Evolutionary conservation across 2,797 vertebrate genomes (phyloP).

Genomic region (Petrocephalus schoutedeni): DNA sequence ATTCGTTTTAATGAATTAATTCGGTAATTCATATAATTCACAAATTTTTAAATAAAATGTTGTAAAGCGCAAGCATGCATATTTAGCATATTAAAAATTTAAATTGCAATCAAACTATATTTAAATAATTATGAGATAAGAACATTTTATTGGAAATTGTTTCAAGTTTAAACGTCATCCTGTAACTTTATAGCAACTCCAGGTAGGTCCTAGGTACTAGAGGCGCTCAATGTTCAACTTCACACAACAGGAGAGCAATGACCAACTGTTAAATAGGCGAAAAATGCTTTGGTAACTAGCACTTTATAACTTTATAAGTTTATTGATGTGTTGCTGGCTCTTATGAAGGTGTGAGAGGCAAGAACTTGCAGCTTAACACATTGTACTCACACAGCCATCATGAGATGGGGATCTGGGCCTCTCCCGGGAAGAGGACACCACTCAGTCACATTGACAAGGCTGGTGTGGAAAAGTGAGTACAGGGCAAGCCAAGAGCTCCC

Average conservation of each 20-base stretch:
- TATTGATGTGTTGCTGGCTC: neutral
- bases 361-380: neutral
- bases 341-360: neutral
- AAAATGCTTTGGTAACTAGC: neutral
- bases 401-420: conserved; percentile 60
- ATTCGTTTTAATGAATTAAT: neutral
- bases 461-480: conserved; percentile 63
- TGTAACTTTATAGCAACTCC: neutral
- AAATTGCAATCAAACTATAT: neutral
- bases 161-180: neutral
- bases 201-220: neutral
- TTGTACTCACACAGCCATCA: conserved; percentile 66
- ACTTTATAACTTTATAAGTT: neutral
- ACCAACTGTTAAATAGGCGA: neutral
- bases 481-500: conserved; percentile 59
- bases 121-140: neutral
- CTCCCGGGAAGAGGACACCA: conserved; percentile 67
- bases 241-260: neutral
- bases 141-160: neutral
- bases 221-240: neutral
- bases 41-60: no score
- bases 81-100: neutral
- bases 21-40: neutral
- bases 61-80: neutral
- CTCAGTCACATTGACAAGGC: conserved; percentile 55